Evolutionary conservation across 1,140 invertebrate genomes (phyloP).

Genomic region (Drosophila varians): DNA sequence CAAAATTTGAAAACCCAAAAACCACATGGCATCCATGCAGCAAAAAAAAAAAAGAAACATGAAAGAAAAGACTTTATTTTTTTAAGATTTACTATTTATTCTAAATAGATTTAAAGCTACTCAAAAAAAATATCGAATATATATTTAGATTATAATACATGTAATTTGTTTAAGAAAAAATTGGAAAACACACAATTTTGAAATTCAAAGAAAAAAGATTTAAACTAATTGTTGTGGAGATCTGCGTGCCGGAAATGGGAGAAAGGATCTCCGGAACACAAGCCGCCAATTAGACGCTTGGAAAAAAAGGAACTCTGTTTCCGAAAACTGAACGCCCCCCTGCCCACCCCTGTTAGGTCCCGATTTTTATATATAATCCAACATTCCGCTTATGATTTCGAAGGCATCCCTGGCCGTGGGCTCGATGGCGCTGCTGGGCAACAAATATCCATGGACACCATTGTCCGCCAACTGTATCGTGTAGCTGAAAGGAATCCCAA

Average conservation of each 20-base stretch:
- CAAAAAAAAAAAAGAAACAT: conserved; percentile 25
- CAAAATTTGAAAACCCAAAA: neutral
- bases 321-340: neutral
- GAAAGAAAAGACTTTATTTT: conserved; percentile 22
- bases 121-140: conserved; percentile 23
- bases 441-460: conserved; percentile 90
- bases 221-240: conserved; percentile 2
- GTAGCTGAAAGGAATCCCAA: conserved; percentile 89
- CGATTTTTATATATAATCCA: conserved; percentile 83
- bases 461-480: conserved; percentile 91
- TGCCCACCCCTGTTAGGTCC: neutral
- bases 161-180: neutral
- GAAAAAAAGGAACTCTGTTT: conserved; percentile 20
- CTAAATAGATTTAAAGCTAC: conserved; percentile 29
- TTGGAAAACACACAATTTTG: neutral
- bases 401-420: conserved; percentile 92
- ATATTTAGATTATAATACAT: conserved; percentile 5
- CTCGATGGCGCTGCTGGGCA: conserved; percentile 90
- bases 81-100: conserved; percentile 29
- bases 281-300: neutral
- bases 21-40: conserved; percentile 56
- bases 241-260: conserved; percentile 31
- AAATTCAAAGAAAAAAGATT: neutral
- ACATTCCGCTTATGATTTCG: conserved; percentile 90
- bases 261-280: conserved; percentile 30